A percentile compares a stretch with the other conserved stretches of the same genome.
Conservation (phyloP, 2,113 vertebrate genomes). For the Stictonetta naevosa region DNA sequence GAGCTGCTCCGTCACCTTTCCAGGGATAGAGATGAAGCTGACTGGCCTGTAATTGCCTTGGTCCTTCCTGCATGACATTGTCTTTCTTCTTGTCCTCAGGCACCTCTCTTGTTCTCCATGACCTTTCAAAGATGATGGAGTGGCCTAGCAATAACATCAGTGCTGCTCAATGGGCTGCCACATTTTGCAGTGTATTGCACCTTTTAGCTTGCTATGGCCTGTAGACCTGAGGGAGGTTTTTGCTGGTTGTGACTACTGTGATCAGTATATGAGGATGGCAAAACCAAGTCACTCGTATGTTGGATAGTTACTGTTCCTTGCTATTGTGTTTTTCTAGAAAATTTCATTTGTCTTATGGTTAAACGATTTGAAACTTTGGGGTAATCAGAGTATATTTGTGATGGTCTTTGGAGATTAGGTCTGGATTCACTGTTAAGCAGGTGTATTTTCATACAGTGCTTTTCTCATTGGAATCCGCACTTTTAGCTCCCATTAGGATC, state of each 20-base stretch:
- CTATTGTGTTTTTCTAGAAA: not conserved
- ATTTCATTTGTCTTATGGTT: not conserved
- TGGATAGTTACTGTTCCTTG: not conserved
- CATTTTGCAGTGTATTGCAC: not conserved
- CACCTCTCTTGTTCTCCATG: no score
- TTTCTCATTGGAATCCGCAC: not conserved
- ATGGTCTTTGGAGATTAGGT: not conserved
- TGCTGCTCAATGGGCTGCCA: not conserved
- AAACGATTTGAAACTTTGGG: not conserved
- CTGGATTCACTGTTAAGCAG: not conserved
- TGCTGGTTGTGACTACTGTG: not conserved
- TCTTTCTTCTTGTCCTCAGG: no score
- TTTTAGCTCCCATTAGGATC: not conserved
- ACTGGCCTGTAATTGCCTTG: no score
- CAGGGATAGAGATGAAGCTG: no score
- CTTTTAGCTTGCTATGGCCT: not conserved
- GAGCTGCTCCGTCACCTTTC: no score
- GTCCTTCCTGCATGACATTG: no score
- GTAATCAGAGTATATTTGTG: not conserved
- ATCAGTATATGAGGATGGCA: not conserved
- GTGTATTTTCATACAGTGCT: not conserved
- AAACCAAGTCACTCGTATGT: not conserved
- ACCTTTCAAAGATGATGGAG: no score
- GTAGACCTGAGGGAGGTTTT: not conserved
- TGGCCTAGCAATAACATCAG: no score